Percentiles rank a stretch among this genome's conserved stretches.
phyloP scores from a whole-genome alignment of 2,888 invertebrate genomes.

The Eupithecia vulgata region DNA sequence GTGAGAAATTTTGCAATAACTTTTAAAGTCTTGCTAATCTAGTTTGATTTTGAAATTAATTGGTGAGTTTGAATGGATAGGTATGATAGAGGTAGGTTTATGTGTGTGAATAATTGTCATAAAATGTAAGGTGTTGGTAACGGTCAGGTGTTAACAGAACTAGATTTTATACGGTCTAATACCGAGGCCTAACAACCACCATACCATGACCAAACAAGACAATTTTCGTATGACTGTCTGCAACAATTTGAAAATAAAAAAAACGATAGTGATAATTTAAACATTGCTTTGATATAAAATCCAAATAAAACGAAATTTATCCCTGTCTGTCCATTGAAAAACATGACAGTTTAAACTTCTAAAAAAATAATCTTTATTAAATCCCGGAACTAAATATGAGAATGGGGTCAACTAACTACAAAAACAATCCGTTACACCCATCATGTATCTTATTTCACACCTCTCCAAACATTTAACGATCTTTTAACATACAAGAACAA shows the following conservation, averaged over 20 bases:
- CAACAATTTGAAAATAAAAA: neutral
- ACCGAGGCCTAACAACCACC: neutral
- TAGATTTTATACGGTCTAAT: neutral
- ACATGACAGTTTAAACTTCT: neutral
- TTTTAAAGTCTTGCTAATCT: slow-evolving; percentile 46
- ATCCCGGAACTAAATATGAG: slow-evolving; percentile 43
- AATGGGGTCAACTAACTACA: slow-evolving; percentile 56
- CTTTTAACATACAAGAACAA: slow-evolving; percentile 74
- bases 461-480: slow-evolving; percentile 72
- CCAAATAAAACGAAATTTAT: neutral
- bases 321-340: neutral
- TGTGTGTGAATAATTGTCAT: slow-evolving; percentile 75
- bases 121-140: slow-evolving; percentile 48
- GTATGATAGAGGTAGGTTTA: slow-evolving; percentile 62
- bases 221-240: neutral
- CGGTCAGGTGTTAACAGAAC: slow-evolving; percentile 3
- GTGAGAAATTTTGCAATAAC: slow-evolving; percentile 62
- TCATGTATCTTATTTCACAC: slow-evolving; percentile 79
- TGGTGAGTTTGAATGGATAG: slow-evolving; percentile 20
- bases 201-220: neutral
- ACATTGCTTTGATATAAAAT: neutral
- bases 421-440: slow-evolving; percentile 70
- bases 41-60: slow-evolving; percentile 44
- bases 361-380: neutral
- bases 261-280: neutral